Evolutionary conservation across 2,113 vertebrate species (phyloP).

Genomic region (Cricetomys ansorgei): DNA sequence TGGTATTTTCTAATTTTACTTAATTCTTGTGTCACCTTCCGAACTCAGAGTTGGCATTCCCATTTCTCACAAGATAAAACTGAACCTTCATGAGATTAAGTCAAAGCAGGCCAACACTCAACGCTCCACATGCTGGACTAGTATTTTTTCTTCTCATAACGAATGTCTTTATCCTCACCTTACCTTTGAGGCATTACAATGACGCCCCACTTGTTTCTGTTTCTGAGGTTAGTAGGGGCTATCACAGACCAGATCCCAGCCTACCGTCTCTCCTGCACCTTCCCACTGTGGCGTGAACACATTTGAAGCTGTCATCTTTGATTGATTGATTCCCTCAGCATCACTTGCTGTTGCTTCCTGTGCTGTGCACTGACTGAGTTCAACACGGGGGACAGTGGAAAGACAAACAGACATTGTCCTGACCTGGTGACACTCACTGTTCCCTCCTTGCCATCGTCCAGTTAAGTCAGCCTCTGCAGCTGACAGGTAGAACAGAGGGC

Average conservation of each 20-base stretch:
- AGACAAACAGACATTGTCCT: not conserved
- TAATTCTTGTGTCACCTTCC: not conserved
- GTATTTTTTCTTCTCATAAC: not conserved
- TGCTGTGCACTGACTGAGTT: not conserved
- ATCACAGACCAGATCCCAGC: too few relatives aligned
- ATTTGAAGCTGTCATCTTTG: not conserved
- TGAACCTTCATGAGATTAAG: not conserved
- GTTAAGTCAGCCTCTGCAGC: not conserved
- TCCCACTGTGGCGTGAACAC: not conserved
- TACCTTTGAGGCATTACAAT: not conserved
- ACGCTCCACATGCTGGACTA: not conserved
- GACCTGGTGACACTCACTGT: not conserved
- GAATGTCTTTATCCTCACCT: not conserved
- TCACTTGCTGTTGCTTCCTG: not conserved
- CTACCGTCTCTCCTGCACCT: not conserved
- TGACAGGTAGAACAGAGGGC: not conserved
- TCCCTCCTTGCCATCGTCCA: not conserved
- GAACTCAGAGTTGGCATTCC: not conserved
- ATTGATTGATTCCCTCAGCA: not conserved
- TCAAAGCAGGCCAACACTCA: not conserved
- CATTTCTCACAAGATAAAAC: conserved; percentile 23
- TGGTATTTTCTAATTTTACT: not conserved
- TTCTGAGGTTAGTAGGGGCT: not conserved
- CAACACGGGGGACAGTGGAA: not conserved
- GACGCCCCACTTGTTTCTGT: not conserved